These are phyloP conservation scores for Diadumene lineata DNA, from an alignment of 92 coral and sea anemone species.

Conservation along the genomic window DNA sequence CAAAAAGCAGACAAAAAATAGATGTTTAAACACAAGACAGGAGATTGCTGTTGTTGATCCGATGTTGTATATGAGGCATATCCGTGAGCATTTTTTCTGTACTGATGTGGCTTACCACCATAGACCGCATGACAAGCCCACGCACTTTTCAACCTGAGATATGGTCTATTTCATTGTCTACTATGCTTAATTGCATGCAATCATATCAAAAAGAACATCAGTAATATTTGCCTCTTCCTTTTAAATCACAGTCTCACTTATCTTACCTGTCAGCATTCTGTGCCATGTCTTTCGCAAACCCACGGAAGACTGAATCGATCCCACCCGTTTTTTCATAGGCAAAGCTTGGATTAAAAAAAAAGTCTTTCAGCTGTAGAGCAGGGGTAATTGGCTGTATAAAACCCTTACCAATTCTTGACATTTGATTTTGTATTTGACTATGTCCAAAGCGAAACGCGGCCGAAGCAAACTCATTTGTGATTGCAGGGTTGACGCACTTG, in stretches of 20 bases:
- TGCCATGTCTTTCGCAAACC: constrained; percentile 34
- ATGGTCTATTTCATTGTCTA: too few species aligned
- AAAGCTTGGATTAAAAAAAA: constrained; percentile 18
- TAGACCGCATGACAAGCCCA: too few species aligned
- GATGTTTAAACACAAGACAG: too few species aligned
- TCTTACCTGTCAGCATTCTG: constrained; percentile 39
- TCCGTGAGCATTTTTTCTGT: too few species aligned
- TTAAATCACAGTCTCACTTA: too few species aligned
- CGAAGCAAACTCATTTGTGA: constrained; percentile 27
- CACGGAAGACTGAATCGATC: constrained; percentile 42
- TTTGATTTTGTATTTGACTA: constrained; percentile 23
- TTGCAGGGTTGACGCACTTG: constrained; percentile 8
- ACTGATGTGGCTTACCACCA: too few species aligned
- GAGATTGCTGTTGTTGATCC: too few species aligned
- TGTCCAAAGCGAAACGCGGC: constrained; percentile 62
- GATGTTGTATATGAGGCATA: too few species aligned
- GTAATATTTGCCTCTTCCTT: too few species aligned
- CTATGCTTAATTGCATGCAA: too few species aligned
- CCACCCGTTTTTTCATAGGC: constrained; percentile 33
- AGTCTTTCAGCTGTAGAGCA: constrained; percentile 10
- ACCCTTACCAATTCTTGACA: constrained; percentile 3
- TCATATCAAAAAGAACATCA: background rate
- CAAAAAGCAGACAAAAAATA: too few species aligned
- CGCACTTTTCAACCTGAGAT: too few species aligned
- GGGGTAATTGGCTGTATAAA: background rate